Conservation (phyloP, 1,140 invertebrate species). For the Ceratoteleas bidentatus region DNA sequence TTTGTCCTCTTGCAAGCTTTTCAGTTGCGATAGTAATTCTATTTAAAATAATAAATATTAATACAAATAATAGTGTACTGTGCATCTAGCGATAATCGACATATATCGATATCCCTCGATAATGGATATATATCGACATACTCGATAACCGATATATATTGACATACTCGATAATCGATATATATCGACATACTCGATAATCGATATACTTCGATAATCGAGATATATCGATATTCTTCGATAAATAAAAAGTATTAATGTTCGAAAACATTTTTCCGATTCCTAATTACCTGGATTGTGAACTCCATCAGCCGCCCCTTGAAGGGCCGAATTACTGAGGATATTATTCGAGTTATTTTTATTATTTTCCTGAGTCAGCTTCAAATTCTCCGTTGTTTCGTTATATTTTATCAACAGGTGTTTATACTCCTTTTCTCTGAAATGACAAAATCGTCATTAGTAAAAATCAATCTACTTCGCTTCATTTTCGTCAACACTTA, state of each 20-base stretch:
- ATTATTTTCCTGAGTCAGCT: constrained; percentile 72
- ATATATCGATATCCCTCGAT: no score
- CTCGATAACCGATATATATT: no score
- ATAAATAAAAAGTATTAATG: no score
- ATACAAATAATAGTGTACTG: no score
- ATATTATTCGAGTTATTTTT: constrained; percentile 73
- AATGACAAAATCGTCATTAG: constrained; percentile 9
- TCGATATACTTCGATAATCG: no score
- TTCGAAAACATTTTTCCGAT: no score
- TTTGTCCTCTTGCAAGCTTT: constrained; percentile 84
- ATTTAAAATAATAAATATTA: constrained; percentile 11
- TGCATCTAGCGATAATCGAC: no score
- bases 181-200: no score
- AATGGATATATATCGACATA: no score
- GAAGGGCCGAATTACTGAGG: constrained; percentile 25
- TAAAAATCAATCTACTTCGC: neutral
- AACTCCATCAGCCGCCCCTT: constrained; percentile 19
- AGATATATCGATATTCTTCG: no score
- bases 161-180: no score
- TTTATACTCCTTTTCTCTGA: constrained; percentile 76
- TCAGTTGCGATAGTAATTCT: constrained; percentile 32
- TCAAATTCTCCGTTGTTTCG: constrained; percentile 70
- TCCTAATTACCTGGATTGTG: constrained; percentile 56
- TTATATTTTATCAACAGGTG: constrained; percentile 71
- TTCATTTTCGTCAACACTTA: constrained; percentile 52